Evolutionary conservation across 2,113 vertebrate genomes (phyloP).

Genomic region (Corythornis vintsioides): DNA sequence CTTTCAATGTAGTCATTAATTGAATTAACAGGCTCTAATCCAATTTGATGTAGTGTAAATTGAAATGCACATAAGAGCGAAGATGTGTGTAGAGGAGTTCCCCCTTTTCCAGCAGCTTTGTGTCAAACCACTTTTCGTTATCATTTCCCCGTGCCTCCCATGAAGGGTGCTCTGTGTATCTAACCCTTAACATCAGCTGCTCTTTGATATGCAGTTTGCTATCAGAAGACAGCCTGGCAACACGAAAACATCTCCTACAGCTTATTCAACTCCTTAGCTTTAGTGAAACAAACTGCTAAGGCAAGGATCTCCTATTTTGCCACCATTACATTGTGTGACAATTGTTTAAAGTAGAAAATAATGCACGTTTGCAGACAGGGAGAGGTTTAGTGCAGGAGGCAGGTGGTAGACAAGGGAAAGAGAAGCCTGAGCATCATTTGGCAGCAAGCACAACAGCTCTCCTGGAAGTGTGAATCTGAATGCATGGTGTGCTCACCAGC

Average conservation of each 20-base stretch:
- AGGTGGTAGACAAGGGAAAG: neutral
- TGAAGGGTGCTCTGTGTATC: constrained; percentile 13
- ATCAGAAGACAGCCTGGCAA: neutral
- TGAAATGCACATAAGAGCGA: constrained; percentile 38
- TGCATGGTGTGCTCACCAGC: rapidly evolving
- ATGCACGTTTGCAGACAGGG: neutral
- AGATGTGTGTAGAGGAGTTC: neutral
- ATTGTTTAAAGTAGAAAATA: neutral
- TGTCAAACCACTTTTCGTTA: constrained; percentile 9
- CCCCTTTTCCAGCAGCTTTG: neutral
- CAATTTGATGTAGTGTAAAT: constrained; percentile 70
- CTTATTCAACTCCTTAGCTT: neutral
- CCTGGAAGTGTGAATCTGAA: neutral
- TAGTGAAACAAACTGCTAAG: neutral
- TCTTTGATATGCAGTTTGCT: constrained; percentile 22
- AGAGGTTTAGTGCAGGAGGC: neutral
- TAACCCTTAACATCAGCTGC: constrained; percentile 16
- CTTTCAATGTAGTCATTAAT: constrained; percentile 74
- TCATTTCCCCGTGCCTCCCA: neutral
- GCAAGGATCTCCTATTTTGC: neutral
- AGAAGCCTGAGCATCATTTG: neutral
- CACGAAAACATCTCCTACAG: constrained; percentile 1
- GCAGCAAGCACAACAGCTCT: neutral
- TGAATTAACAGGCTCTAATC: constrained; percentile 76
- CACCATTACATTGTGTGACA: neutral